Base-by-base conservation (phyloP, 2,888 invertebrate genomes). In the Xylota segnis region DNA sequence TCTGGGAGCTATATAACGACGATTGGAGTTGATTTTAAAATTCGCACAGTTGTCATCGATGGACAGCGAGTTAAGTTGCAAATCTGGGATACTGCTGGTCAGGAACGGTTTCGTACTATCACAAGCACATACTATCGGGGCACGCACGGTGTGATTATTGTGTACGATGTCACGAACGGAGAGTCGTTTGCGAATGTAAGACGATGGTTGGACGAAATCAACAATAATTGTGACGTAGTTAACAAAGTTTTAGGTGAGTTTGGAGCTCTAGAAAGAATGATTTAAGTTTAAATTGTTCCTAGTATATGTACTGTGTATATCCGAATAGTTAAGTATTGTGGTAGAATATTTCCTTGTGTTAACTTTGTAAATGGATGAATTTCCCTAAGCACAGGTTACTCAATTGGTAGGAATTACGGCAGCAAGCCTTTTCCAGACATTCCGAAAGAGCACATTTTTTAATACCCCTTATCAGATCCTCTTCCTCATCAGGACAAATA, bases 1-100 rank as follows among this genome's bases (percentile, higher is more conserved):
- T 97, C 98, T 89, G 98, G 99, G 92, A 97, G 96, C 94, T 97
- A 97, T 92, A 99, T 99, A 91, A 99, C 99, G 81, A 99, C 99
- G 59, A 99, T 99, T 92, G 99, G 99, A 87, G 99, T 99, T 70
- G 99, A 99, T 94, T 99, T 99, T 93, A 99, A 99, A 95, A 99
- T 99, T 92, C 95, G 99, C 91, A 99, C 99, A 87, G 96, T 99
- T 89, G 96, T 96, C 91, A 95, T 98, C 90, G 96, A 97, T 90
- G 97, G 97, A 79, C 96, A 97, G 91, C 95, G 96, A 91, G 97
- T 98, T 63, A 98, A 98, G 93, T 94, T 98, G 88, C 98, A 98
- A 93, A 99, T 99, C 91, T 99, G 99, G 99, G 98, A 98, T 93
- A 98, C 98, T 40, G 98, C 98, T 78, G 98, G 98, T 0, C 98